Evolutionary conservation across 2,888 invertebrate species (phyloP), one percentile per base, ranked within the genome.

Genomic region (Corbicula japonica): DNA sequence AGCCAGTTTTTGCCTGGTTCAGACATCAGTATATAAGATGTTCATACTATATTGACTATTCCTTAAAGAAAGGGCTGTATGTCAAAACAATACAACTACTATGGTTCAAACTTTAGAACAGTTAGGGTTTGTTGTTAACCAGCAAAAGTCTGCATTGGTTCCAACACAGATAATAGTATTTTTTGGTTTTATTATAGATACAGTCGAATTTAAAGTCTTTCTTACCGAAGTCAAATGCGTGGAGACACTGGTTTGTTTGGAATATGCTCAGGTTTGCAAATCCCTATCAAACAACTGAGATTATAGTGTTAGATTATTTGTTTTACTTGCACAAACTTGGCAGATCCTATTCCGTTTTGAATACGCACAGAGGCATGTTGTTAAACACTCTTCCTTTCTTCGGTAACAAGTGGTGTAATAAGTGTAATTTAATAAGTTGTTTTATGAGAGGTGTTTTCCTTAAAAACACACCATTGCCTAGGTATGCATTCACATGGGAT

Each of bases 311-410:
- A 23, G 15, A 26, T 15, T 79, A 54, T 52, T 38, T 79, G 44
- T 75, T 38, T 56, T 70, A 12, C 52, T 44, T 77, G 18, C n/a
- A 32, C 44, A 41, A 56, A 15, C 3, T 5, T 8, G 46, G 50
- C n/a, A 69, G 69, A 23, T 81, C 76, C 1, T 76, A 78, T 58
- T 75, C 74, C 21, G 71, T 74, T 6, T 48, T 81, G 6, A 78
- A 74, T 62, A 68, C 76, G 1, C 74, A 83, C 23, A 83, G 73
- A 52, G 50, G 73, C 15, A 76, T 79, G 73, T 28, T 79, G 10
- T 62, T 76, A 28, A 69, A 79, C 38, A 83, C 79, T 38, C 66
- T 80, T 26, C 34, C 48, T 3, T 76, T 76, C 54, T 66, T 76
- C 61, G 75, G 75, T 18, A 77, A 77, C 44, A 35, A 2, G 2